Percentiles rank a stretch among this genome's conserved stretches.
These are phyloP conservation scores for Desoria tigrina DNA, from an alignment of 2,888 invertebrate species.

Conservation along the genomic window DNA sequence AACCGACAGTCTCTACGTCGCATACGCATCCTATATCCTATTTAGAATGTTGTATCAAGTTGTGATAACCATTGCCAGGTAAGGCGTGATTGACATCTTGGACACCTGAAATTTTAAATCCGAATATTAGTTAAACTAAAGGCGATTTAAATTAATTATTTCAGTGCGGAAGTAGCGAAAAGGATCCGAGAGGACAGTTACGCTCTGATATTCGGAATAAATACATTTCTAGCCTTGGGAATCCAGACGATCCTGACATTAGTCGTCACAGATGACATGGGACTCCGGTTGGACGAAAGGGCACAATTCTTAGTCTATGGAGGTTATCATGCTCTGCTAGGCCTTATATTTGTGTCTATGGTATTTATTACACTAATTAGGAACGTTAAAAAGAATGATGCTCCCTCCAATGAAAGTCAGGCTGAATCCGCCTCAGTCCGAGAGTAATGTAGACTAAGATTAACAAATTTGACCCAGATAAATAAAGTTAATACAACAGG, in stretches of 20 bases:
- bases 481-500: no score
- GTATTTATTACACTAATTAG: no score
- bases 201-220: conserved; percentile 86
- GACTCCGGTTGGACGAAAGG: conserved; percentile 56
- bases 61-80: conserved; percentile 75
- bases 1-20: conserved; percentile 66
- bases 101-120: no score
- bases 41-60: conserved; percentile 79
- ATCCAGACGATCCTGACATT: conserved; percentile 77
- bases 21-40: conserved; percentile 73
- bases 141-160: no score
- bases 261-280: conserved; percentile 62
- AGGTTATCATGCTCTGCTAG: conserved; percentile 67
- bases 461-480: no score
- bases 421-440: no score
- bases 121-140: no score
- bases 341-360: no score
- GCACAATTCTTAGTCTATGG: conserved; percentile 72
- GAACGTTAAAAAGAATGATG: no score
- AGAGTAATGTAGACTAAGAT: no score
- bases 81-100: no score
- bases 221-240: conserved; percentile 76
- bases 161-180: conserved; percentile 82
- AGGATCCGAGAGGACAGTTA: conserved; percentile 79
- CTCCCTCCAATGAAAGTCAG: no score